phyloP scores from a whole-genome alignment of 2,888 invertebrate species.

The Biston betularia region DNA sequence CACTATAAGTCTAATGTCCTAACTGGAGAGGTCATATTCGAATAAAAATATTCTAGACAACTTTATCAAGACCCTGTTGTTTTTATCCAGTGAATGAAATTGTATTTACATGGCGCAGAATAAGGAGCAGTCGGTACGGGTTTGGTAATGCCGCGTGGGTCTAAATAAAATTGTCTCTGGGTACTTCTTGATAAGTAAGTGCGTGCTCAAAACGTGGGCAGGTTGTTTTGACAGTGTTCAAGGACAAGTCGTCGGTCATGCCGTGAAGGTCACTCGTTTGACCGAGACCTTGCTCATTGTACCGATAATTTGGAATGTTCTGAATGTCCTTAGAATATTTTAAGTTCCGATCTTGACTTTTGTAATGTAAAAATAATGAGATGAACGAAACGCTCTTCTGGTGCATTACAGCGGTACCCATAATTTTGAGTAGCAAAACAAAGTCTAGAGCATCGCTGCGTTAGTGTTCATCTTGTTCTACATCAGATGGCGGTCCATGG shows the following conservation, averaged over 20 bases:
- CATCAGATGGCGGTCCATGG: too few relatives aligned
- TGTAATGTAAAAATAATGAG: neutral
- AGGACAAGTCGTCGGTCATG: constrained; percentile 53
- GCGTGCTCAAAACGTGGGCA: constrained; percentile 55
- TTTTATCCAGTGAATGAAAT: constrained; percentile 10
- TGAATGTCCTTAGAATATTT: constrained; percentile 15
- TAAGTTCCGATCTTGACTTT: constrained; percentile 7
- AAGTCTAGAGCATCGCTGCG: too few relatives aligned
- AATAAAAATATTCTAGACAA: constrained; percentile 49
- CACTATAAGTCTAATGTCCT: constrained; percentile 45
- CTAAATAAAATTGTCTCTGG: neutral
- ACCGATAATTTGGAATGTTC: constrained; percentile 38
- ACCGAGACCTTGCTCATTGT: constrained; percentile 36
- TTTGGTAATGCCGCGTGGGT: constrained; percentile 36
- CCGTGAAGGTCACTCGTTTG: constrained; percentile 53
- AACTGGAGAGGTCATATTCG: constrained; percentile 54
- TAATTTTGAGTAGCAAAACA: too few relatives aligned
- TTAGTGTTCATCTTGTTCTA: too few relatives aligned
- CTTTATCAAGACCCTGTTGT: constrained; percentile 7
- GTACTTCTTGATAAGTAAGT: constrained; percentile 22
- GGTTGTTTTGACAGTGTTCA: constrained; percentile 57
- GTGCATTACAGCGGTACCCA: neutral
- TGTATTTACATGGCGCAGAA: constrained; percentile 7
- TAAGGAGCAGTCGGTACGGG: constrained; percentile 2
- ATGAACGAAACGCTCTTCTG: neutral